Base-by-base conservation (phyloP, 2,888 invertebrate genomes). In the Trachelus iudaicus region DNA sequence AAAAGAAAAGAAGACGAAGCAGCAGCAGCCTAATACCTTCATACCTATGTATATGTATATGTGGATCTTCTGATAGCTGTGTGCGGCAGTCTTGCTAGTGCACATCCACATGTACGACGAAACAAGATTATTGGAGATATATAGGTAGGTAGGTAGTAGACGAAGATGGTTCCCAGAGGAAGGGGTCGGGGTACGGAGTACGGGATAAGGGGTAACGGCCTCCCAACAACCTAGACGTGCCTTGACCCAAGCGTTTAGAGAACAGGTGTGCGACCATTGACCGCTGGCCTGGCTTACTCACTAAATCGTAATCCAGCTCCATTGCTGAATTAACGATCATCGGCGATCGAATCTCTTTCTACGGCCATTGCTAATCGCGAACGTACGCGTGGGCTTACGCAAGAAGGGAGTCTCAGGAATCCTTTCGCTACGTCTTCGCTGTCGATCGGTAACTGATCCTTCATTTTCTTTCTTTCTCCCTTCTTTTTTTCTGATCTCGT, bases 201-300 rank as follows among this genome's bases (percentile, higher is more conserved):
- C 77, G 85, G 83, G 82, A 82, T 82, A 84, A 89, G 87, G 90
- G 89, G 88, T 89, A 90, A 90, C 86, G 90, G 87, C 90, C 90
- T 90, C 87, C 86, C 83, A 85, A 89, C 89, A 89, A 82, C 90
- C 90, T 89, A 90, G 90, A 89, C 90, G 90, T 88, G 86, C 88
- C 90, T 90, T 90, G 90, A 90, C 90, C 90, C 86, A 86, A 82
- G 85, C 77, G 87, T 88, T 88, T 88, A 85, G 87, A 87, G 87
- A 87, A 89, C 89, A 89, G 89, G 89, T 89, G 89, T 87, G 85
- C 87, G 85, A 88, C 88, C 85, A 86, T 86, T 86, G 86, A 84
- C 86, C 86, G 85, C 81, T 84, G 80, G 83, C 83, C 85, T 85
- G 83, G 83, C 85, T 85, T 86, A 85, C 86, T 87, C 85, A 83